phyloP scores from a whole-genome alignment of 1,140 invertebrate genomes.

The Odontomachus brunneus region DNA sequence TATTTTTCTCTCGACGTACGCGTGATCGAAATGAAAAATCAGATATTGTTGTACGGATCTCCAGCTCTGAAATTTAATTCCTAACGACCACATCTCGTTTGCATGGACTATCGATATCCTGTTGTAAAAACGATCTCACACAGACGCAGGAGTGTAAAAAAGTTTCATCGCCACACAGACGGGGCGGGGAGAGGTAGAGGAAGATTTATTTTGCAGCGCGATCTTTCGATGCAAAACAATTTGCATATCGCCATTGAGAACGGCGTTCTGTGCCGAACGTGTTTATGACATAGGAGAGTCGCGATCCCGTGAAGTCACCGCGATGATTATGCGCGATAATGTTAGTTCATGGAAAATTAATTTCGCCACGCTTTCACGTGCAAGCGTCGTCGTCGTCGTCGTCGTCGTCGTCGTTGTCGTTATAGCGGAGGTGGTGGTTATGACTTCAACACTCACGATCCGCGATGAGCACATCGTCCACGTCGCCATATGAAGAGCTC shows the following conservation, averaged over 20 bases:
- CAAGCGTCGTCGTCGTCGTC: not conserved
- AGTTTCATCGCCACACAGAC: too few relatives aligned
- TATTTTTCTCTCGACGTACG: too few relatives aligned
- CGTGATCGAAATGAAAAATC: too few relatives aligned
- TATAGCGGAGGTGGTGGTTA: too few relatives aligned
- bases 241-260: not conserved
- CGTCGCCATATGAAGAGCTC: slow-evolving; percentile 23
- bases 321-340: slow-evolving; percentile 36
- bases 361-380: slow-evolving; percentile 48
- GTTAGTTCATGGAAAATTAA: slow-evolving; percentile 61
- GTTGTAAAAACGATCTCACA: not conserved
- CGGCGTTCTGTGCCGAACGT: not conserved
- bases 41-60: not conserved
- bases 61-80: not conserved
- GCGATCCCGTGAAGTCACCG: slow-evolving; percentile 23
- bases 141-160: not conserved
- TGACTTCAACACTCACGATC: not conserved
- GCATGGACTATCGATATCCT: not conserved
- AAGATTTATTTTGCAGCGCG: not conserved
- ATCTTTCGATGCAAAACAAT: slow-evolving; percentile 24
- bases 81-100: not conserved
- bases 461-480: slow-evolving; percentile 36
- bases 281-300: slow-evolving; percentile 15
- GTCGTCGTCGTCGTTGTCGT: not conserved
- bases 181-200: too few relatives aligned